Evolutionary conservation across 2,113 vertebrate genomes (phyloP), one percentile per base, ranked within the genome.

Genomic region (Nematolebias whitei): DNA sequence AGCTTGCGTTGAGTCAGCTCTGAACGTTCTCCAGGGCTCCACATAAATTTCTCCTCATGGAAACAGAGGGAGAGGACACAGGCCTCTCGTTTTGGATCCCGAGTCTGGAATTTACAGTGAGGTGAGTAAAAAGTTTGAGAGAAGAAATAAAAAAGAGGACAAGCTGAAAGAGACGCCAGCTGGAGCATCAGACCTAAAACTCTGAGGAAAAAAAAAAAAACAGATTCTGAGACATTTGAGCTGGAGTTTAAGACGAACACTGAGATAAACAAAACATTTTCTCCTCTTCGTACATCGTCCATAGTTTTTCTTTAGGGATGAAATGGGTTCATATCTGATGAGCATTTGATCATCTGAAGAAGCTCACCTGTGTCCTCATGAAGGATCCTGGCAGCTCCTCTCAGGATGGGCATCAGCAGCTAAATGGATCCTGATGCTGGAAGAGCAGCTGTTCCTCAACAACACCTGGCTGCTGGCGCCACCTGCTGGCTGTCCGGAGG

Each of bases 401-500:
- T 4, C 7, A 50, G 68, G 1, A 38, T 66, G 54, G 76, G 40
- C 75, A 22, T 20, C 60, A 73, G 78, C 65, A 78, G 72, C 19
- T 26, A 59, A 57, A 79, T 53, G 50, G 62, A 71, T 59, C 26
- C 18, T 26, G 70, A 49, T 49, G 51, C 51, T 63, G 55, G 10
- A 12, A 49, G 23, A 11, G 29, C 55, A 16, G 72, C 51, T 35
- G 39, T 5, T 13, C 40, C 10, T 9, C 14, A 18, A 53, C 41
- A 29, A 75, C 13, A 39, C 24, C 67, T 14, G 49, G 19, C 2
- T 39, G 60, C 38, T 83, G 73, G 59, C 70, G 71, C 80, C 68
- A 39, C 72, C 85, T 87, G 76, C 47, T 70, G 88, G 67, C 7
- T 2, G 22, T 0, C 0, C 13, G 22, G 4, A 13, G 15, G 49